phyloP scores from a whole-genome alignment of 2,113 vertebrate species.

The Felis catus region F.catus_Fca126_mat1.0 CM031420.1:137344001-137344500 shows the following conservation, averaged over 20 bases:
- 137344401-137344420: no score
- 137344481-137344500: no score
- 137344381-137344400: no score
- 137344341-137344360: no score
- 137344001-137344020: conserved; percentile 9
- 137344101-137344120: conserved; percentile 32
- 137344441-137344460: no score
- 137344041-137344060: not conserved
- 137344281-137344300: not conserved
- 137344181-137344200: not conserved
- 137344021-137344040: not conserved
- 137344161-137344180: not conserved
- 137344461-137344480: no score
- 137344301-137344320: no score
- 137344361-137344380: no score
- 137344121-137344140: not conserved
- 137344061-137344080: not conserved
- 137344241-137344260: conserved; percentile 30
- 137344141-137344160: not conserved
- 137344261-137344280: not conserved
- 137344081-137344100: not conserved
- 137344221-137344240: not conserved
- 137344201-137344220: not conserved
- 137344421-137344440: no score
- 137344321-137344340: no score